Percentiles rank a stretch among this genome's conserved stretches.
Evolutionary conservation across 2,113 vertebrate genomes (phyloP).

Genomic region (Esox niger): DNA sequence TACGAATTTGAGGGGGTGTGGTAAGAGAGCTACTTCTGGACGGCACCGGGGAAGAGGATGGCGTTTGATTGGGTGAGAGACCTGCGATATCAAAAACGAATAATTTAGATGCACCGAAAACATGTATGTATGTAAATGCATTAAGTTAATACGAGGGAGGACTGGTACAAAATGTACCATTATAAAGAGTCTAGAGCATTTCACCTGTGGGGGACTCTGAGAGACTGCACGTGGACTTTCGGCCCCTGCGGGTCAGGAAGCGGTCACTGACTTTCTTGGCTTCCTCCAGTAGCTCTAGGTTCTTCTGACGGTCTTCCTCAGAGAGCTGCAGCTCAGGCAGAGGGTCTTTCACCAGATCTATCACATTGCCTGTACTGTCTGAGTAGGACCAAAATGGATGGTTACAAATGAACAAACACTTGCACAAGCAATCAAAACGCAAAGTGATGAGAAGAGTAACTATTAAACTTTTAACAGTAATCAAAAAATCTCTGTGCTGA

Average conservation of each 20-base stretch:
- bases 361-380: conserved; percentile 87
- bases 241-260: conserved; percentile 86
- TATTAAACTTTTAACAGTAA: conserved; percentile 27
- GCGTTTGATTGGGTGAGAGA: conserved; percentile 75
- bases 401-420: conserved; percentile 15
- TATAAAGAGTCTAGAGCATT: no score
- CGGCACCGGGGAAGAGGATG: conserved; percentile 72
- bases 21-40: conserved; percentile 78
- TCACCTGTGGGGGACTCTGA: conserved; percentile 82
- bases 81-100: conserved; percentile 57
- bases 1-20: conserved; percentile 72
- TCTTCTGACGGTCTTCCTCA: conserved; percentile 93
- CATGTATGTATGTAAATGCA: no score
- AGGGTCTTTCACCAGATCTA: conserved; percentile 88
- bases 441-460: no score
- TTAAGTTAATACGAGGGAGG: no score
- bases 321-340: conserved; percentile 91
- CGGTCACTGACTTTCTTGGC: conserved; percentile 91
- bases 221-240: conserved; percentile 85
- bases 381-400: conserved; percentile 19
- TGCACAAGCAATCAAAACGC: no score
- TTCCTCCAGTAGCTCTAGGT: conserved; percentile 91
- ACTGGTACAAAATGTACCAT: no score
- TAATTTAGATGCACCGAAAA: no score
- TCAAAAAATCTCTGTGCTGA: conserved; percentile 36